Base-by-base conservation (phyloP, 2,113 vertebrate species). In the Zootoca vivipara region DNA sequence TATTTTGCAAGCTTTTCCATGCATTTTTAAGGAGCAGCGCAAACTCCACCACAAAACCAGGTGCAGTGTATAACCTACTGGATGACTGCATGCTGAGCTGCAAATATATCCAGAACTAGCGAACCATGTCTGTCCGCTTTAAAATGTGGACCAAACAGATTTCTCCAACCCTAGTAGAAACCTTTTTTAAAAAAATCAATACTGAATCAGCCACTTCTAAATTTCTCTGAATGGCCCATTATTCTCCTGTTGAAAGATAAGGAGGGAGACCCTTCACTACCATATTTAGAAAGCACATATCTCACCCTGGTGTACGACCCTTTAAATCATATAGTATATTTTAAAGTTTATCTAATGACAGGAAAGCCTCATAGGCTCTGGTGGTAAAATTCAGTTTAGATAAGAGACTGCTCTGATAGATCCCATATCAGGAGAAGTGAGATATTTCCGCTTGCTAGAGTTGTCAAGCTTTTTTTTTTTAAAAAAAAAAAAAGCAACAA, bases 401-500 rank as follows among this genome's bases (percentile, higher is more conserved):
- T 0, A 56, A 58, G 18, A 20, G 74, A 20, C 0, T 2, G 26
- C 80, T 88, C 52, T 65, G 72, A 70, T 22, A 85, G 40, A 56
- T 67, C 33, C 28, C 85, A 30, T 15, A 58, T 70, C 64, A 85
- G 20, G 13, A 89, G 78, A 90, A 6, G 7, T 56, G 72, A 35
- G 33, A 85, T 80, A 38, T 56, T 86, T 85, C 77, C 64, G 83
- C 67, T 78, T 78, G 74, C 38, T 6, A 42, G 73, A 74, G 77
- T 73, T 85, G 65, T 30, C 33, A 70, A 77, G 40, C 2, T 42
- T 62, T 38, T 79, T n/a, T 42, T 46, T 46, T 46, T 2, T n/a
- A n/a, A n/a, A n/a, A n/a, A n/a, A n/a, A n/a, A 35, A 5, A 64
- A 75, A 83, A 73, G 28, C 42, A 70, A 80, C 28, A 73, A 73